Conservation (phyloP, 2,888 invertebrate species). For the Pherbina coryleti region DNA sequence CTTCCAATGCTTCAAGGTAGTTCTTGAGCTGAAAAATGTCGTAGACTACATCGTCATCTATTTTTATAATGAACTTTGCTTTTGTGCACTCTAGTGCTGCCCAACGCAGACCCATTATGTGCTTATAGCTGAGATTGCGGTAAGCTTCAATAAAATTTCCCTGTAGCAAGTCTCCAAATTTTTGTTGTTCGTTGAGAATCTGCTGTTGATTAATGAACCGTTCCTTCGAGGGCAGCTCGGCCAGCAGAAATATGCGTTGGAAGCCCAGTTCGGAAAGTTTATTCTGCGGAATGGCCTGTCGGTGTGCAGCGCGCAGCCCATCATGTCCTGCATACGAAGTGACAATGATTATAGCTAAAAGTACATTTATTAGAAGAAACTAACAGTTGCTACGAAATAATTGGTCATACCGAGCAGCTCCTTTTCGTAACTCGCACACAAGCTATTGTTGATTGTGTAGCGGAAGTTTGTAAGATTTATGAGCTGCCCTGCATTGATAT, state of each 20-base stretch:
- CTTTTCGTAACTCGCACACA: conserved; percentile 58
- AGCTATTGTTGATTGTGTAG: conserved; percentile 58
- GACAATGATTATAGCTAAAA: conserved; percentile 72
- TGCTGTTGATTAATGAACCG: conserved; percentile 73
- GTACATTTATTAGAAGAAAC: background rate
- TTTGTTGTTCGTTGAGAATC: conserved; percentile 74
- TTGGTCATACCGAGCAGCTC: conserved; percentile 60
- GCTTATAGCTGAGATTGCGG: conserved; percentile 84
- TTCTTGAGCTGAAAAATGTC: conserved; percentile 75
- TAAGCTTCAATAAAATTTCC: conserved; percentile 84
- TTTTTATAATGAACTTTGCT: conserved; percentile 79
- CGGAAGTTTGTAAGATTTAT: conserved; percentile 62
- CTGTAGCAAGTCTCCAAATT: conserved; percentile 80
- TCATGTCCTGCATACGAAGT: conserved; percentile 84
- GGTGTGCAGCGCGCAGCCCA: conserved; percentile 77
- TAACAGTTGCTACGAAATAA: background rate
- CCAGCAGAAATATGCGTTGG: conserved; percentile 79
- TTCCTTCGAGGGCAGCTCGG: conserved; percentile 72
- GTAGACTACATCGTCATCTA: conserved; percentile 85
- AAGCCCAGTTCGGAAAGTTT: conserved; percentile 74
- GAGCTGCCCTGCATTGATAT: conserved; percentile 44
- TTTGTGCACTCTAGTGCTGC: conserved; percentile 74
- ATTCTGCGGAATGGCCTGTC: conserved; percentile 75
- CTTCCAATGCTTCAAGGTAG: conserved; percentile 68
- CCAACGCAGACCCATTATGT: conserved; percentile 86